Conservation (phyloP, 30 jellyfish, hydroid and myxozoan species). For the Morbakka virulenta region DNA sequence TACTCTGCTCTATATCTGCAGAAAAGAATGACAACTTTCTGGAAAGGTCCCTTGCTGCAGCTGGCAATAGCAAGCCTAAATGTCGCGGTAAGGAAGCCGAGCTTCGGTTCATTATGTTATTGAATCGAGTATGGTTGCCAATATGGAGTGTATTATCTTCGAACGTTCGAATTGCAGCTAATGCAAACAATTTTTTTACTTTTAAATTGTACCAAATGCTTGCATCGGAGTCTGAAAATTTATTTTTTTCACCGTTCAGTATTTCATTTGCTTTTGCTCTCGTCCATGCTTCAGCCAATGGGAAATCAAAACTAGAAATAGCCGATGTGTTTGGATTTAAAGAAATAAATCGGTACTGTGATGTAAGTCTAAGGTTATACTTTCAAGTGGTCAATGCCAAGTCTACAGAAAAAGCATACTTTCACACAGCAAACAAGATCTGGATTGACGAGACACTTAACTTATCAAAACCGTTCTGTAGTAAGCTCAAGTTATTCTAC, state of each 20-base stretch:
- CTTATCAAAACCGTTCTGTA: neutral
- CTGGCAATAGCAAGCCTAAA: too few relatives aligned
- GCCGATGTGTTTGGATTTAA: slow-evolving; percentile 18
- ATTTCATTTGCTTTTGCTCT: slow-evolving; percentile 46
- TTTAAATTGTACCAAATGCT: neutral
- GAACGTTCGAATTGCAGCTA: neutral
- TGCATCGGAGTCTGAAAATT: neutral
- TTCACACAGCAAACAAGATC: slow-evolving; percentile 49
- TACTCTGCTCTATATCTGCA: too few relatives aligned
- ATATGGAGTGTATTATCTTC: neutral
- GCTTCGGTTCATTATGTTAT: neutral
- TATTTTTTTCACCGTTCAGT: slow-evolving; percentile 57
- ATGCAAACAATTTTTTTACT: neutral
- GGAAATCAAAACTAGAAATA: slow-evolving; percentile 41
- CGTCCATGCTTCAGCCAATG: slow-evolving; percentile 46
- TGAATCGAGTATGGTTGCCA: neutral
- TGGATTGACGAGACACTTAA: slow-evolving; percentile 43
- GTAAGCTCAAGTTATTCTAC: neutral
- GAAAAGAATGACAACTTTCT: too few relatives aligned
- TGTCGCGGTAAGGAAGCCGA: neutral
- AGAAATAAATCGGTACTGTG: neutral
- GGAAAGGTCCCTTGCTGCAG: too few relatives aligned
- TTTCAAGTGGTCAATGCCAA: neutral
- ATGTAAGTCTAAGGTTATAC: neutral
- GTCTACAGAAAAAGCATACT: slow-evolving; percentile 1